Conservation (phyloP, 2,113 vertebrate genomes). For the Ochotona curzoniae region DNA sequence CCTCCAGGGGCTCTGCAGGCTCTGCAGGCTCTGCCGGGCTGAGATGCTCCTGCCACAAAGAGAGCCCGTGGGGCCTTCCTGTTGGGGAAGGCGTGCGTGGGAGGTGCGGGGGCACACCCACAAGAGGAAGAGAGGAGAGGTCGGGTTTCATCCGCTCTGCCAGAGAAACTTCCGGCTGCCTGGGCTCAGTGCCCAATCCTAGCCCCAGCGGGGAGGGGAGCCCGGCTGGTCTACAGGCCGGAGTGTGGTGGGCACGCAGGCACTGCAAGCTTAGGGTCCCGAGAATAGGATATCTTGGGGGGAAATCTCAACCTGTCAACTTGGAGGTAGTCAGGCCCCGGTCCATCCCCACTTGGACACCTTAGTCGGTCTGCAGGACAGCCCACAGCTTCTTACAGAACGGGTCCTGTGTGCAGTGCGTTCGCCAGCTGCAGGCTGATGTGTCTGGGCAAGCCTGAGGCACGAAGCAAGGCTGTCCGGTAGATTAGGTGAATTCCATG, state of each 20-base stretch:
- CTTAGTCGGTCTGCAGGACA: no score
- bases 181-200: no score
- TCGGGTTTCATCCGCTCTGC: background rate
- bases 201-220: no score
- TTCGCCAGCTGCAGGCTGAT: background rate
- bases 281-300: background rate
- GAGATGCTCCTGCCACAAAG: background rate
- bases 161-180: no score
- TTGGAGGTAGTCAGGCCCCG: background rate
- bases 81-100: constrained; percentile 47
- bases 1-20: background rate
- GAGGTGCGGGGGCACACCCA: background rate
- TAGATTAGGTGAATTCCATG: background rate
- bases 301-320: background rate
- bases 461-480: background rate
- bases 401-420: background rate
- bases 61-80: constrained; percentile 15
- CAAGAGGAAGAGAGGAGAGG: background rate
- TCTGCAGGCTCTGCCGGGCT: background rate
- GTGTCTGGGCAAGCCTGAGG: background rate
- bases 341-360: no score
- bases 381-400: background rate
- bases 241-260: background rate
- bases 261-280: background rate
- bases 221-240: background rate